Conservation (phyloP, 2,113 vertebrate genomes). For the Crypturellus undulatus region DNA sequence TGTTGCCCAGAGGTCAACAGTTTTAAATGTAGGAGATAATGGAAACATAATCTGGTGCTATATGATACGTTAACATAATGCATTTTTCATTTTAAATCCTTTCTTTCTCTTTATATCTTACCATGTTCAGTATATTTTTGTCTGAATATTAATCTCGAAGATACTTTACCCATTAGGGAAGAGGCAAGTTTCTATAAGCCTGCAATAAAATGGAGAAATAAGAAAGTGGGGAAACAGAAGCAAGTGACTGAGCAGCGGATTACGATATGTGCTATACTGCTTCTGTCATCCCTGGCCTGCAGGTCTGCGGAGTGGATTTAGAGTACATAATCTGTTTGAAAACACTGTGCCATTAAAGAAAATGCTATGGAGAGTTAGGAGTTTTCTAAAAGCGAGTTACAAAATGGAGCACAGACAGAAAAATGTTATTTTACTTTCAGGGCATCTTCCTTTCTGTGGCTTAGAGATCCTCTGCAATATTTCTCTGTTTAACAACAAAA, state of each 20-base stretch:
- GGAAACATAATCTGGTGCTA: conserved; percentile 13
- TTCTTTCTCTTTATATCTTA: neutral
- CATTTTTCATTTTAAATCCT: conserved; percentile 12
- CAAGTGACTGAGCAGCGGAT: fast-evolving
- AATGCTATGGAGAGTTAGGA: neutral
- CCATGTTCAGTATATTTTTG: neutral
- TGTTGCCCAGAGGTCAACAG: neutral
- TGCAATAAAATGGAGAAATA: neutral
- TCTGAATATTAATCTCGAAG: neutral
- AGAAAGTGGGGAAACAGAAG: neutral
- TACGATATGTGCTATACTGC: neutral
- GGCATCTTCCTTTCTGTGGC: neutral
- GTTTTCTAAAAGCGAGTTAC: neutral
- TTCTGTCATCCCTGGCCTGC: neutral
- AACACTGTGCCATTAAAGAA: neutral
- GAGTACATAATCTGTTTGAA: fast-evolving
- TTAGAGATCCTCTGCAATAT: neutral
- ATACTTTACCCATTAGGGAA: neutral
- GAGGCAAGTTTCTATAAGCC: neutral
- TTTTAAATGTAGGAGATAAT: conserved; percentile 9
- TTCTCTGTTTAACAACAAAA: neutral
- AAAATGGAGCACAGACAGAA: neutral
- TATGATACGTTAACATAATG: neutral
- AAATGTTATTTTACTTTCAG: neutral
- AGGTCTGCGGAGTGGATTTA: neutral